Conservation (phyloP, 2,113 vertebrate species). For the Corythornis madagascariensis region DNA sequence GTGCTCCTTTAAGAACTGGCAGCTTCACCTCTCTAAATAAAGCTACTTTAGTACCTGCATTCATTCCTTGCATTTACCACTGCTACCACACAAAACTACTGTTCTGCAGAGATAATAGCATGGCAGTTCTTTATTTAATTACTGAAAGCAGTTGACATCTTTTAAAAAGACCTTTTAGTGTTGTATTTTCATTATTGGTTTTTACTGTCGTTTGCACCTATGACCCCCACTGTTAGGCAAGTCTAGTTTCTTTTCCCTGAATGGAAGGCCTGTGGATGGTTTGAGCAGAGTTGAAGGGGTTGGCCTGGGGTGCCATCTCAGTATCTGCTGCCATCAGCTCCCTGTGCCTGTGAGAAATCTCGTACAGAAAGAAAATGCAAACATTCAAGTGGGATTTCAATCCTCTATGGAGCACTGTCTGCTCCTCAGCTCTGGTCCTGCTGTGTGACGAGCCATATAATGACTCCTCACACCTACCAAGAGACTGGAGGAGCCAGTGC, state of each 20-base stretch:
- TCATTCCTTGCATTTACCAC: not conserved
- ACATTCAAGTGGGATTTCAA: slow-evolving; percentile 4
- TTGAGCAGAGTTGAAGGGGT: not conserved
- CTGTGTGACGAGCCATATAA: not conserved
- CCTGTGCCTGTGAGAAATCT: not conserved
- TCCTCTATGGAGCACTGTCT: not conserved
- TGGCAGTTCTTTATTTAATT: not conserved
- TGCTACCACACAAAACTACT: not conserved
- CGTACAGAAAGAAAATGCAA: not conserved
- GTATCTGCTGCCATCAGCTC: not conserved
- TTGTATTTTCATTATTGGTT: not conserved
- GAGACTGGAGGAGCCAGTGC: not conserved
- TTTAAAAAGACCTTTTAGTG: not conserved
- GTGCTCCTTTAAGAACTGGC: not conserved
- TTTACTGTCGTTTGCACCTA: not conserved
- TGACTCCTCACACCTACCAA: not conserved
- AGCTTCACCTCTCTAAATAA: slow-evolving; percentile 24
- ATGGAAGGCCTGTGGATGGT: not conserved
- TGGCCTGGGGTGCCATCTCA: not conserved
- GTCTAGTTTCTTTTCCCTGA: not conserved
- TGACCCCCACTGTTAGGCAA: not conserved
- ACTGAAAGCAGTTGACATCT: not conserved
- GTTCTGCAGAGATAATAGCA: not conserved
- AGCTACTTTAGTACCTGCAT: not conserved
- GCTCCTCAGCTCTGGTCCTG: not conserved